Percentiles rank a stretch among this genome's conserved stretches.
phyloP scores from a whole-genome alignment of 2,888 invertebrate species.

The Hetaerina titia region DNA sequence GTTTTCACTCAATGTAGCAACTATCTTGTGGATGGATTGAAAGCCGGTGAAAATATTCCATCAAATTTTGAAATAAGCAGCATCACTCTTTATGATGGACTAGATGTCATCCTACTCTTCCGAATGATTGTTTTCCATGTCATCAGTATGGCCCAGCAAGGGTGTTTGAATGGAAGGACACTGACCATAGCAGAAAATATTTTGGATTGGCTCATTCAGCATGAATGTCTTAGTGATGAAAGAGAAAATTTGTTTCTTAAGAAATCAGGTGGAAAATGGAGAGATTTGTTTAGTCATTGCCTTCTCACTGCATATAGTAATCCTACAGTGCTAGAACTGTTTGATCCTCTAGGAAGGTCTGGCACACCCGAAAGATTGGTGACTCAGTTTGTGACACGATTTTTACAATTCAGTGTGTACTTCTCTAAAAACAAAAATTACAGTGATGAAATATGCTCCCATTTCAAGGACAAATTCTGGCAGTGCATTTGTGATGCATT shows the following conservation, averaged over 20 bases:
- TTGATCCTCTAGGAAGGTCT: slow-evolving; percentile 34
- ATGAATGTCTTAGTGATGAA: neutral
- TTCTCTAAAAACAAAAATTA: neutral
- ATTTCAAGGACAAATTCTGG: slow-evolving; percentile 29
- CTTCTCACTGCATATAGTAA: slow-evolving; percentile 15
- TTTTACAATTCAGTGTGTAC: neutral
- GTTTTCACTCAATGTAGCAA: neutral
- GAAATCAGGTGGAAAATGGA: neutral
- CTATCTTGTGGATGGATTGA: neutral
- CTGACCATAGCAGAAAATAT: slow-evolving; percentile 2
- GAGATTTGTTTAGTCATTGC: neutral
- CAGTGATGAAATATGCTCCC: neutral
- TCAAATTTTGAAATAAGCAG: neutral
- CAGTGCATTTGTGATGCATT: neutral
- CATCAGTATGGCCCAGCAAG: slow-evolving; percentile 19
- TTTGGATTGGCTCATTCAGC: neutral
- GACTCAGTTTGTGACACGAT: neutral
- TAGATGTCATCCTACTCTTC: neutral
- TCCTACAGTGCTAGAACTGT: neutral
- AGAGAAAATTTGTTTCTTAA: slow-evolving; percentile 15
- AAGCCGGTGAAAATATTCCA: neutral
- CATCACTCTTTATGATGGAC: neutral
- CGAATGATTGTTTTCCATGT: slow-evolving; percentile 29
- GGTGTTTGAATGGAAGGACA: neutral
- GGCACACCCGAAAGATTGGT: neutral